Conservation (phyloP, 2,113 vertebrate genomes). For the human (Homo sapiens) region GRCh38 chr11:127040001-127040500, state of each 20-base stretch:
- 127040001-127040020: not conserved
- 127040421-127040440: not conserved
- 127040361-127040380: not conserved
- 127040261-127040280: not conserved
- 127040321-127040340: not conserved
- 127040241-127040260: not conserved
- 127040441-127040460: fast-evolving
- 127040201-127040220: not conserved
- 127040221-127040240: not conserved
- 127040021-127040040: not conserved
- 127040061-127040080: not conserved
- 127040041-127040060: not conserved
- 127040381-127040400: not conserved
- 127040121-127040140: not conserved
- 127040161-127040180: not conserved
- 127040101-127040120: not conserved
- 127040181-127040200: not conserved
- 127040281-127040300: not conserved
- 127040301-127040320: not conserved
- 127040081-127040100: not conserved
- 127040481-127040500: not conserved
- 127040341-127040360: not conserved
- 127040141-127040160: not conserved
- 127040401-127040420: not conserved
- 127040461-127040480: not conserved